A percentile compares a stretch with the other conserved stretches of the same genome.
phyloP scores from a whole-genome alignment of 2,888 invertebrate genomes.

The Melolontha melolontha region DNA sequence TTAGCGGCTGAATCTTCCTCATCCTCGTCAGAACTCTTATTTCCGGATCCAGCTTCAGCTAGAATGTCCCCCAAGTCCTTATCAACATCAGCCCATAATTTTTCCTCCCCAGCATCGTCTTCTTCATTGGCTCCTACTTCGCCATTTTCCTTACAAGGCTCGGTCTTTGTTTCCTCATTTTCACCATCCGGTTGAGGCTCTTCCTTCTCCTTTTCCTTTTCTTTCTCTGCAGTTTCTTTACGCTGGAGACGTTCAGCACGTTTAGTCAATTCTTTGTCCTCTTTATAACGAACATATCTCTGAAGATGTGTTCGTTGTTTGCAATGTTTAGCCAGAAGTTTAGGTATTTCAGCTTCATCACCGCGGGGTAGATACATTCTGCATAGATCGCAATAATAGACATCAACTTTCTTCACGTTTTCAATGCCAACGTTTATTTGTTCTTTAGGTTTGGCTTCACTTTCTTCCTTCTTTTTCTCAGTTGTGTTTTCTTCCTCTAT shows the following conservation, averaged over 20 bases:
- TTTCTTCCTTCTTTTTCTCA: slow-evolving; percentile 60
- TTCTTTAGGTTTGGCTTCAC: slow-evolving; percentile 68
- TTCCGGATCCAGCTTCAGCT: slow-evolving; percentile 73
- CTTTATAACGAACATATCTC: slow-evolving; percentile 81
- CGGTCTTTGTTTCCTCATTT: slow-evolving; percentile 48
- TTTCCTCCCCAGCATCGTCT: slow-evolving; percentile 74
- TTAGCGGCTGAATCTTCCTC: slow-evolving; percentile 73
- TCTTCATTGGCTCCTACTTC: slow-evolving; percentile 55
- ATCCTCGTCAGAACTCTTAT: slow-evolving; percentile 74
- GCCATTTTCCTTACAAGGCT: slow-evolving; percentile 51
- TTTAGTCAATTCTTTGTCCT: slow-evolving; percentile 79
- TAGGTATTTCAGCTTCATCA: slow-evolving; percentile 68
- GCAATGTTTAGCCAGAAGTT: slow-evolving; percentile 71
- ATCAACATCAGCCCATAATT: slow-evolving; percentile 85
- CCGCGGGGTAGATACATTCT: slow-evolving; percentile 77
- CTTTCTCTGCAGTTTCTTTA: slow-evolving; percentile 68
- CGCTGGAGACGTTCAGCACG: slow-evolving; percentile 78
- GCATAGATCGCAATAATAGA: slow-evolving; percentile 84
- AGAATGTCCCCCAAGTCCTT: slow-evolving; percentile 83
- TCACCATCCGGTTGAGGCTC: slow-evolving; percentile 49
- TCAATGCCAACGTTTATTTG: slow-evolving; percentile 82
- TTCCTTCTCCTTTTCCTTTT: slow-evolving; percentile 64
- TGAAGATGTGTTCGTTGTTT: slow-evolving; percentile 81
- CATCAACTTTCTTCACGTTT: slow-evolving; percentile 82
- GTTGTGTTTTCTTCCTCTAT: slow-evolving; percentile 65